Evolutionary conservation across 2,113 vertebrate species (phyloP).

Genomic region (Ictalurus punctatus): DNA sequence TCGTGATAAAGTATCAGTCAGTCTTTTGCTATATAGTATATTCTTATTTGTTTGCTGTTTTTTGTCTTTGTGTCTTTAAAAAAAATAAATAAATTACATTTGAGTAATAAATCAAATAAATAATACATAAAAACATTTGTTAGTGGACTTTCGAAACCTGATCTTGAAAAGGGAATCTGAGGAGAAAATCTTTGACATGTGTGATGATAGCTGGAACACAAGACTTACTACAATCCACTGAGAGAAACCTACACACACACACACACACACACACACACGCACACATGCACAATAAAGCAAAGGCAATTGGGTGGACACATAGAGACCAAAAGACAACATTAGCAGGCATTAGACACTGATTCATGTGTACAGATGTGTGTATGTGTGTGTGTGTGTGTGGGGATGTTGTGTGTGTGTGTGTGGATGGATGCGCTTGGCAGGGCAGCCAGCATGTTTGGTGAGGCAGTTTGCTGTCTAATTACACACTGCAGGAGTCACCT

Average conservation of each 20-base stretch:
- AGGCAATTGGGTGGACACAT: background rate
- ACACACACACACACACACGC: constrained; percentile 10
- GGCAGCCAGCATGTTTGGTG: constrained; percentile 68
- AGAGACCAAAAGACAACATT: background rate
- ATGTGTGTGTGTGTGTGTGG: constrained; percentile 18
- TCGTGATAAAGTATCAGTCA: background rate
- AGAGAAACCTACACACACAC: background rate
- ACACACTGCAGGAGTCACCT: constrained; percentile 76
- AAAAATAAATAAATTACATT: no score
- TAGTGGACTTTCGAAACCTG: background rate
- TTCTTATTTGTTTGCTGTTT: background rate
- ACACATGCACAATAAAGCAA: background rate
- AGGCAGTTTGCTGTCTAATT: constrained; percentile 79
- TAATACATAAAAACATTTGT: background rate
- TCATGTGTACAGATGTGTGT: background rate
- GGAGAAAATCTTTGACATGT: background rate
- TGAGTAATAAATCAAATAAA: background rate
- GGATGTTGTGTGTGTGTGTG: constrained; percentile 32
- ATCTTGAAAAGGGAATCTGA: background rate
- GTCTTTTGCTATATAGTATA: background rate
- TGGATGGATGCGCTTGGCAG: constrained; percentile 60
- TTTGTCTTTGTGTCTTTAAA: background rate
- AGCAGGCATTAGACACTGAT: background rate
- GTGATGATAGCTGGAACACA: background rate
- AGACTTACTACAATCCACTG: background rate